Conservation (phyloP, 2,888 invertebrate species). For the Drosophila tripunctata region DNA sequence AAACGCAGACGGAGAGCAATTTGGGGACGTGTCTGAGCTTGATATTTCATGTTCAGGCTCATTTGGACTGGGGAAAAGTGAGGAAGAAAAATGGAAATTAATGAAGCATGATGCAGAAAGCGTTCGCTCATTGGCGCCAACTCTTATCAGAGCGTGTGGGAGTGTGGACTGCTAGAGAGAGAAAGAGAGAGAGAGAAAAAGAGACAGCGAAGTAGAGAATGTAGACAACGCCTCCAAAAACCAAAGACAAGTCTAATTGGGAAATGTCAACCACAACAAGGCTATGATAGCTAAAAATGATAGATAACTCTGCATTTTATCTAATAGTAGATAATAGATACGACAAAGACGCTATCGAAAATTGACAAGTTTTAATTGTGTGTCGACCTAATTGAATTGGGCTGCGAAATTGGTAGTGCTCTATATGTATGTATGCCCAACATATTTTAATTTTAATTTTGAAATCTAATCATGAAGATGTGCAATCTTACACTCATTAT, state of each 20-base stretch:
- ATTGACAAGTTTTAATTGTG: conserved; percentile 75
- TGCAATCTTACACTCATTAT: conserved; percentile 33
- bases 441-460: conserved; percentile 71
- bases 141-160: conserved; percentile 19
- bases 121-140: conserved; percentile 49
- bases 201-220: neutral
- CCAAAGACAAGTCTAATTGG: conserved; percentile 73
- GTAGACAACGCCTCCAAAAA: conserved; percentile 30
- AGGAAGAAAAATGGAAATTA: conserved; percentile 26
- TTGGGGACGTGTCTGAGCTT: conserved; percentile 64
- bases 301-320: conserved; percentile 62
- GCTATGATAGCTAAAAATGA: conserved; percentile 7
- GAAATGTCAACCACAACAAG: conserved; percentile 59
- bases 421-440: conserved; percentile 20
- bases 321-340: conserved; percentile 31
- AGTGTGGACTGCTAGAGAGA: conserved; percentile 19
- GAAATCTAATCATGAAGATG: conserved; percentile 26
- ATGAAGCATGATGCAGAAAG: conserved; percentile 38
- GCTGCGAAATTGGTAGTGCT: conserved; percentile 29
- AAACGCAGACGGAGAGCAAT: conserved; percentile 62
- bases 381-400: conserved; percentile 80
- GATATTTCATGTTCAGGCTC: conserved; percentile 72
- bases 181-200: neutral
- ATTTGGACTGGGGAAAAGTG: conserved; percentile 23
- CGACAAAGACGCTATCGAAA: conserved; percentile 41